phyloP scores from a whole-genome alignment of 2,113 vertebrate species.

The Galeopterus variegatus region DNA sequence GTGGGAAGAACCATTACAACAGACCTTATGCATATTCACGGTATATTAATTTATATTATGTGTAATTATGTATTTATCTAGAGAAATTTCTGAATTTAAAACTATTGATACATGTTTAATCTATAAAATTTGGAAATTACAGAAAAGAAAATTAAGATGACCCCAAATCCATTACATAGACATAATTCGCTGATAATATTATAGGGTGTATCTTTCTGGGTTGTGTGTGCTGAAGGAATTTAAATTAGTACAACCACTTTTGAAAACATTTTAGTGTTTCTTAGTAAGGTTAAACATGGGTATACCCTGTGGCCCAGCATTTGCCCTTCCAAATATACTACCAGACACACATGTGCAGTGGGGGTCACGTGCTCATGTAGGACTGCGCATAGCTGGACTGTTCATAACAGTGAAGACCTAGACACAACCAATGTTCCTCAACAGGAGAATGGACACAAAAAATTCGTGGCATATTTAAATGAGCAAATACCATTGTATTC shows the following conservation, averaged over 20 bases:
- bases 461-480: neutral
- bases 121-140: neutral
- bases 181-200: neutral
- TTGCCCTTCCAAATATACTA: neutral
- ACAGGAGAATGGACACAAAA: neutral
- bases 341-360: fast-evolving
- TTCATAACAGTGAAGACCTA: too few relatives aligned
- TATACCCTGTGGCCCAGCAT: too few relatives aligned
- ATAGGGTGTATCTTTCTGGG: neutral
- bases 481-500: neutral
- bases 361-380: neutral
- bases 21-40: fast-evolving
- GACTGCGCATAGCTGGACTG: neutral
- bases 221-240: neutral
- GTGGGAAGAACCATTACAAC: fast-evolving
- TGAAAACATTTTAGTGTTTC: neutral
- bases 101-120: neutral
- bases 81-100: neutral
- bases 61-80: fast-evolving
- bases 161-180: neutral
- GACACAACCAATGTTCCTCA: neutral
- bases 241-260: neutral
- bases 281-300: neutral
- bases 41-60: fast-evolving
- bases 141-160: neutral